Base-by-base conservation (phyloP, 2,797 vertebrate species). In the Gambelia wislizenii region DNA sequence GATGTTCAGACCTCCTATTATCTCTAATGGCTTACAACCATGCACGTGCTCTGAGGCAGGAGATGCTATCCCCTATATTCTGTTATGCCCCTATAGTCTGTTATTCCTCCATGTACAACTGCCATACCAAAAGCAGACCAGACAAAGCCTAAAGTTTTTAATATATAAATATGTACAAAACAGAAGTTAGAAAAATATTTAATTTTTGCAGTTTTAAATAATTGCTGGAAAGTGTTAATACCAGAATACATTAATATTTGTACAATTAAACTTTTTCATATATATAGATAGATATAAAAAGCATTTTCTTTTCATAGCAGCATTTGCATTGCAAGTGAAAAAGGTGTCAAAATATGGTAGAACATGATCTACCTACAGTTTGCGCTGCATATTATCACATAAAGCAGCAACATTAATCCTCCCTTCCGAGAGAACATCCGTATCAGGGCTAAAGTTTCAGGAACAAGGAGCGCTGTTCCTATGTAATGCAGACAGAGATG, bases 121-220 rank as follows among this genome's bases (percentile, higher is more conserved):
- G 0, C 72, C 14, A 47, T 30, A 81, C 42, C 42, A 14, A 33
- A 59, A 44, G n/a, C 47, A n/a, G 30, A 64, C 59, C 27, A 54
- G 22, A 94, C 79, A 92, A 80, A 91, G 49, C 83, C 54, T 89
- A 81, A 90, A 78, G 61, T 91, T 89, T 93, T 42, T 95, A 95
- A 94, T 91, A 95, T 89, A 93, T 14, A 96, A 94, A 96, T 97
- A 97, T 95, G 94, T 94, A 97, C 94, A 95, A 94, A 56, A 95
- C 91, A 90, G 94, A 69, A 96, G 96, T 97, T 96, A 97, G 95
- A 97, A 97, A 98, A 98, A 97, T 97, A 97, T 93, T 97, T 95
- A 95, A 94, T 95, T 97, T 96, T 95, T 96, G 94, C 92, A 94
- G 85, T 91, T 94, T 97, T 98, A 97, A 97, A 97, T 97, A 97